Conservation (phyloP, 2,888 invertebrate species). For the Baronia brevicornis region DNA sequence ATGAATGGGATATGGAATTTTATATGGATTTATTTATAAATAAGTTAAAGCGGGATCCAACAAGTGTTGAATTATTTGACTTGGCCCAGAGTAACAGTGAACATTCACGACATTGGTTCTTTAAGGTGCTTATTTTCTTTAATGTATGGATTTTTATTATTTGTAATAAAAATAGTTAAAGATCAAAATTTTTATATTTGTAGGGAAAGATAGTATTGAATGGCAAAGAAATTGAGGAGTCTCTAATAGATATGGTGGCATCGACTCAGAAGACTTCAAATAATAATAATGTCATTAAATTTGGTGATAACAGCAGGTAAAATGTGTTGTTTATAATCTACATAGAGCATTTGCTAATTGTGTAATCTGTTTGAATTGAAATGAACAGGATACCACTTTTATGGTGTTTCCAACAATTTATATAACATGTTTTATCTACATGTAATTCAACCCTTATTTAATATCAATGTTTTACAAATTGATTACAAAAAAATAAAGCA, state of each 20-base stretch:
- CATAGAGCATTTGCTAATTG: too few species aligned
- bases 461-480: neutral
- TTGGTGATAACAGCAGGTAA: constrained; percentile 96
- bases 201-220: constrained; percentile 90
- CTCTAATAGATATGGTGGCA: constrained; percentile 94
- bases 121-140: constrained; percentile 83
- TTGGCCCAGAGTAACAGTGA: constrained; percentile 98
- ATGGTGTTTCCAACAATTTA: too few species aligned
- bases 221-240: constrained; percentile 84
- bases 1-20: constrained; percentile 93
- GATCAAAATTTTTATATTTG: constrained; percentile 17
- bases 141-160: neutral
- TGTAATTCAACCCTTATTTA: too few species aligned
- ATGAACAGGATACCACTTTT: too few species aligned
- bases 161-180: neutral
- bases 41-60: constrained; percentile 91
- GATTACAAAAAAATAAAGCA: neutral
- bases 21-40: constrained; percentile 91
- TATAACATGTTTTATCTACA: too few species aligned
- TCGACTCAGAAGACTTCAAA: constrained; percentile 91
- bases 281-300: constrained; percentile 96
- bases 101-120: constrained; percentile 99
- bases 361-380: too few species aligned
- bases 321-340: constrained; percentile 6
- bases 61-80: constrained; percentile 98